A percentile compares a stretch with the other conserved stretches of the same genome.
phyloP scores from a whole-genome alignment of 2,113 vertebrate species.

The Myiagra hebetior region DNA sequence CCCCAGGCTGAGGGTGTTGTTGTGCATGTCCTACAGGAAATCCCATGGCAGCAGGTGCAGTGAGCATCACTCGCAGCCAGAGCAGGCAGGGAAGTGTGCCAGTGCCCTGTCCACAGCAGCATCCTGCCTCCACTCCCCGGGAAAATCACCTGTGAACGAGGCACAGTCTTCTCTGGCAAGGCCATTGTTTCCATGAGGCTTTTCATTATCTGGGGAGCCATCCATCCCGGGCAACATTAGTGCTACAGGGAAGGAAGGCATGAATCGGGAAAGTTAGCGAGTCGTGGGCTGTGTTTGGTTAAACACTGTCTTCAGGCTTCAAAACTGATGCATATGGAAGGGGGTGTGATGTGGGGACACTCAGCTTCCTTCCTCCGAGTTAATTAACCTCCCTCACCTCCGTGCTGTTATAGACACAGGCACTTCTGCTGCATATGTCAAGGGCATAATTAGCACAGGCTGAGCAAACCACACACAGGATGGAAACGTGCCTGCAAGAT shows the following conservation, averaged over 20 bases:
- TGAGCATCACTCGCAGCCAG: background rate
- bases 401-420: conserved; percentile 57
- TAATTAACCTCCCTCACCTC: conserved; percentile 77
- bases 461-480: conserved; percentile 44
- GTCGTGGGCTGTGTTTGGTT: background rate
- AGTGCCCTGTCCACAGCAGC: background rate
- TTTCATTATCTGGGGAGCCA: background rate
- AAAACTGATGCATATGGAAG: conserved; percentile 52
- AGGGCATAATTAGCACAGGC: conserved; percentile 68
- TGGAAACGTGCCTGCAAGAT: background rate
- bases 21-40: background rate
- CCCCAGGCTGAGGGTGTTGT: background rate
- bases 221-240: background rate
- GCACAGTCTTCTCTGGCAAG: background rate
- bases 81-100: background rate
- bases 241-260: background rate
- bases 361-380: conserved; percentile 63
- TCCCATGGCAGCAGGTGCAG: background rate
- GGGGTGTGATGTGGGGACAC: conserved; percentile 46
- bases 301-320: conserved; percentile 48
- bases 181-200: background rate
- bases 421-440: conserved; percentile 56
- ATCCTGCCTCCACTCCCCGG: background rate
- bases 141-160: background rate
- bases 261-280: background rate